Conservation (phyloP, 2,888 invertebrate species). For the Argynnis bischoffii region DNA sequence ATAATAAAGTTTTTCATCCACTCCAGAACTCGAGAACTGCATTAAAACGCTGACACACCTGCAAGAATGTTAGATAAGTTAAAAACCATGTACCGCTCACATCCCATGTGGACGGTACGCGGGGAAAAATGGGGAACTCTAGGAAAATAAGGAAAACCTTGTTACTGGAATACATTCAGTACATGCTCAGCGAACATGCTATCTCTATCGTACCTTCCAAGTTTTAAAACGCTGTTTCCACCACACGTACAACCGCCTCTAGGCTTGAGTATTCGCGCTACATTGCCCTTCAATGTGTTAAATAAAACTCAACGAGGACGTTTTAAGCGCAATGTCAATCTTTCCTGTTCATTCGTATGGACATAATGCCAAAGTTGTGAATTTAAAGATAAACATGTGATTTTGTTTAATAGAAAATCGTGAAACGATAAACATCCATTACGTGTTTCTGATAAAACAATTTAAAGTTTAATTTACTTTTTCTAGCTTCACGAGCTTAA, state of each 20-base stretch:
- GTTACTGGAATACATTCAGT: conserved; percentile 56
- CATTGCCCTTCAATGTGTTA: conserved; percentile 48
- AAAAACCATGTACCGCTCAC: conserved; percentile 71
- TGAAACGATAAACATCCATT: conserved; percentile 14
- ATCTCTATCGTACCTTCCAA: conserved; percentile 52
- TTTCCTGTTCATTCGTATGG: conserved; percentile 44
- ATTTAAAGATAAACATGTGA: conserved; percentile 32
- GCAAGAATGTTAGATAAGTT: conserved; percentile 64
- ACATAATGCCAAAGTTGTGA: conserved; percentile 47
- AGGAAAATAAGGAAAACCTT: conserved; percentile 62
- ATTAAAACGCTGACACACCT: conserved; percentile 65
- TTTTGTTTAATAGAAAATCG: conserved; percentile 11
- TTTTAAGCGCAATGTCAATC: conserved; percentile 51
- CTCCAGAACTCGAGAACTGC: conserved; percentile 48
- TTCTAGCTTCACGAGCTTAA: conserved; percentile 9
- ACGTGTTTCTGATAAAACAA: conserved; percentile 20
- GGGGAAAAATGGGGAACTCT: conserved; percentile 52
- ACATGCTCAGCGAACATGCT: conserved; percentile 48
- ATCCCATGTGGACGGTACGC: conserved; percentile 58
- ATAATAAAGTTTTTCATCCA: conserved; percentile 28
- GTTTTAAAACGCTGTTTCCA: conserved; percentile 47
- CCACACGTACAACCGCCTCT: conserved; percentile 39
- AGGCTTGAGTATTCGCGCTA: conserved; percentile 46
- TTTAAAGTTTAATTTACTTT: conserved; percentile 20
- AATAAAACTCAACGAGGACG: conserved; percentile 43